Conservation (phyloP, 2,888 invertebrate species). For the Pammene fasciana region DNA sequence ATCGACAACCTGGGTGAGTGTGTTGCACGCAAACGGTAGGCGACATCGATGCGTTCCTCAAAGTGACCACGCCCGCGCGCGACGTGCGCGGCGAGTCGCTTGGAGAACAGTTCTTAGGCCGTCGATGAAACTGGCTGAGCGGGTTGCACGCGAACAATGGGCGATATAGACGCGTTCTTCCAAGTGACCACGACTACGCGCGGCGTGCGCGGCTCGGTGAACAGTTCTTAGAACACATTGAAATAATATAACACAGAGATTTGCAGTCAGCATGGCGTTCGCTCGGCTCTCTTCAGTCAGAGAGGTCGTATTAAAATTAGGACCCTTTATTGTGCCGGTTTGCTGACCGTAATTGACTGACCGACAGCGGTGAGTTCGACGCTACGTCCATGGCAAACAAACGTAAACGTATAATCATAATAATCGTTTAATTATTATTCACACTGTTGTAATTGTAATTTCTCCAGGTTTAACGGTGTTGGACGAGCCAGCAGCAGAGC, state of each 20-base stretch:
- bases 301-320: too few relatives aligned
- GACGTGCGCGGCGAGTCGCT: constrained; percentile 62
- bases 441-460: neutral
- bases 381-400: too few relatives aligned
- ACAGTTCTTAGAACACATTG: constrained; percentile 82
- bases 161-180: constrained; percentile 98
- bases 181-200: constrained; percentile 92
- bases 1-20: constrained; percentile 66
- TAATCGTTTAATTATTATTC: too few relatives aligned
- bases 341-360: too few relatives aligned
- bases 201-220: constrained; percentile 58
- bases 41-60: constrained; percentile 99
- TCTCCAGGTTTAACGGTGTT: constrained; percentile 87
- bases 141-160: constrained; percentile 85
- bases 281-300: too few relatives aligned
- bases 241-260: constrained; percentile 48
- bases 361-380: too few relatives aligned
- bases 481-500: constrained; percentile 97
- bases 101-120: constrained; percentile 72
- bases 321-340: too few relatives aligned
- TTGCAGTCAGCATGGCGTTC: too few relatives aligned
- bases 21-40: constrained; percentile 73
- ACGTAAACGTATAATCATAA: too few relatives aligned
- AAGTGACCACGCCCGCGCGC: constrained; percentile 92
- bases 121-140: constrained; percentile 67